Base-by-base conservation (phyloP, 1,140 invertebrate genomes). In the Kradibia gibbosae region DNA sequence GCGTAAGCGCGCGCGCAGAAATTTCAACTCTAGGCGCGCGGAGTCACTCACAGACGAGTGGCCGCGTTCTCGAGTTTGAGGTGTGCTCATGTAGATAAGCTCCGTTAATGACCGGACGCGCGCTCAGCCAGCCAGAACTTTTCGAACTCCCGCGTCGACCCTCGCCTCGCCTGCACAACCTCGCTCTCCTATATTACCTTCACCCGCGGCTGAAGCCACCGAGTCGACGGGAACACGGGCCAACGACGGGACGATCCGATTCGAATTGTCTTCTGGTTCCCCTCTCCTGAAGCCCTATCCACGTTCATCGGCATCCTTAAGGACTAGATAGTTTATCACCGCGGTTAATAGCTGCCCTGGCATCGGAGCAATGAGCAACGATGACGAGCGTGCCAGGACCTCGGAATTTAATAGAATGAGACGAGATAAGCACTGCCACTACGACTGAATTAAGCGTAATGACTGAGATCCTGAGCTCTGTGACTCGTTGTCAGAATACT, bases 51-150 rank as follows among this genome's bases (percentile, higher is more conserved):
- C 34, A 13, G 25, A 53, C 28, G 62, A 22, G 31, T 34, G 53
- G 7, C 7, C 73, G 45, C 53, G 50, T 48, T 74, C 60, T 62
- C 42, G 28, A 42, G 42, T 67, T 50, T 87, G 90, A 91, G 90
- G 90, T 91, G 90, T 91, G 90, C 90, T 91, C 90, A 91, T 91
- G 90, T 91, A 91, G 90, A 91, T 91, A 91, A 91, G 90, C 90
- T 91, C 89, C 88, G 90, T 91, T 91, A 91, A 91, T 91, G 90
- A 91, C 90, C 90, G 90, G 90, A 91, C 90, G 90, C 88, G 89
- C 87, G 90, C 84, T 91, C 90, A 91, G 89, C 90, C 89, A 91
- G 90, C 89, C 89, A 90, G 90, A 91, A 91, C 90, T 91, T 87
- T 89, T 88, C 90, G 83, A 90, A 90, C 88, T 88, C 87, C 87